Evolutionary conservation across 2,113 vertebrate species (phyloP).

Genomic region (Microcebus griseorufus): DNA sequence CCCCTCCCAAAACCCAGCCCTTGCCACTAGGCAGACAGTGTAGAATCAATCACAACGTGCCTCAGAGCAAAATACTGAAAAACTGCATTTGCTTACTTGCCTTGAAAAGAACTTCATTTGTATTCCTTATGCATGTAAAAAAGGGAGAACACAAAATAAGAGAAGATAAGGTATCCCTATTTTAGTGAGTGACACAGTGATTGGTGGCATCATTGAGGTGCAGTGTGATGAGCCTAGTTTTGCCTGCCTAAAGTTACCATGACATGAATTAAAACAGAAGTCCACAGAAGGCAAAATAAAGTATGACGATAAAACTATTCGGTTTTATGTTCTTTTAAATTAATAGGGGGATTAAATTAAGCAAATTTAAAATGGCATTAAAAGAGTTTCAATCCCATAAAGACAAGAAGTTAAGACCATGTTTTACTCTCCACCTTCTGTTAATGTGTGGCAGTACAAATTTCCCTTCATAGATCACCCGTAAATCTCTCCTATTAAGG

Average conservation of each 20-base stretch:
- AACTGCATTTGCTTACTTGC: not conserved
- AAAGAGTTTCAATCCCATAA: constrained; percentile 53
- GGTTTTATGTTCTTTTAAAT: constrained; percentile 64
- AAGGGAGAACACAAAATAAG: not conserved
- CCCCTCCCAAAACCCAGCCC: not conserved
- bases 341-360: constrained; percentile 54
- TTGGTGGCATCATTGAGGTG: not conserved
- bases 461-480: not conserved
- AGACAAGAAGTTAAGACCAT: constrained; percentile 35
- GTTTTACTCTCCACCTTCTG: constrained; percentile 35
- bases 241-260: not conserved
- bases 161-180: not conserved
- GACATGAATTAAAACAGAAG: constrained; percentile 41
- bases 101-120: not conserved
- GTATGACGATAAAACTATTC: constrained; percentile 11
- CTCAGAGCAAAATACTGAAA: not conserved
- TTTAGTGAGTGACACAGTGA: not conserved
- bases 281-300: constrained; percentile 36
- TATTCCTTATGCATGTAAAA: not conserved
- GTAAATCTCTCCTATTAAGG: constrained; percentile 49
- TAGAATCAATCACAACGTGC: not conserved
- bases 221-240: not conserved
- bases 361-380: constrained; percentile 61
- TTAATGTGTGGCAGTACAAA: not conserved
- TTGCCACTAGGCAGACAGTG: not conserved